Base-by-base conservation (phyloP, 2,888 invertebrate genomes). In the Lithophane semibrunnea region DNA sequence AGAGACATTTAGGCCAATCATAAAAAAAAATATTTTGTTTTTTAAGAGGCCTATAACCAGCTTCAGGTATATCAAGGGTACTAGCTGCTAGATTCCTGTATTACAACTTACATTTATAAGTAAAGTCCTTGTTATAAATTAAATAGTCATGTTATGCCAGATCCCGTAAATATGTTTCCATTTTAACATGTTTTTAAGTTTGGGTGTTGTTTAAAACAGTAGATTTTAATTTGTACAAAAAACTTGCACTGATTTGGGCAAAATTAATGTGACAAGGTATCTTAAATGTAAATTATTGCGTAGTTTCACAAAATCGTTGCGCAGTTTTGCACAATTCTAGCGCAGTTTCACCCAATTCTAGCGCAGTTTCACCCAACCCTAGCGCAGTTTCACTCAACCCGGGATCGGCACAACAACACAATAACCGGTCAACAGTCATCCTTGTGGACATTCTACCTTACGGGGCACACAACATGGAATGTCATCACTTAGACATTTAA, bases 391-490 rank as follows among this genome's bases (percentile, higher is more conserved):
- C 4, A n/a, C 9, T 9, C 4, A 42, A 21, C n/a, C 9, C 52
- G 66, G 61, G 61, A 67, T 13, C 10, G 18, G 37, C 68, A 74
- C 24, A 79, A 54, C 66, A 21, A 64, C 24, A 63, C 12, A 49
- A 18, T 18, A 82, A 56, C 18, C 49, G 12, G 24, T 70, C 42
- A 56, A n/a, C 18, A 64, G 13, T 49, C 21, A 67, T 64, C 73
- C 56, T 70, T 80, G 70, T 71, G 58, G 42, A 80, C 37, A 54
- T 61, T 42, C 18, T 58, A 64, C 18, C 24, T 42, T 29, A 64
- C n/a, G 18, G 44, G 52, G 44, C 42, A 44, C 58, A 65, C 24
- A 83, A 60, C 49, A 84, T 82, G 84, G 84, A 82, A 82, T 82
- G 82, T 84, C 84, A 63, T 24, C 47, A 52, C 66, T 63, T 74